Conservation (phyloP, 2,888 invertebrate species). For the Scaptomyza reducta region DNA sequence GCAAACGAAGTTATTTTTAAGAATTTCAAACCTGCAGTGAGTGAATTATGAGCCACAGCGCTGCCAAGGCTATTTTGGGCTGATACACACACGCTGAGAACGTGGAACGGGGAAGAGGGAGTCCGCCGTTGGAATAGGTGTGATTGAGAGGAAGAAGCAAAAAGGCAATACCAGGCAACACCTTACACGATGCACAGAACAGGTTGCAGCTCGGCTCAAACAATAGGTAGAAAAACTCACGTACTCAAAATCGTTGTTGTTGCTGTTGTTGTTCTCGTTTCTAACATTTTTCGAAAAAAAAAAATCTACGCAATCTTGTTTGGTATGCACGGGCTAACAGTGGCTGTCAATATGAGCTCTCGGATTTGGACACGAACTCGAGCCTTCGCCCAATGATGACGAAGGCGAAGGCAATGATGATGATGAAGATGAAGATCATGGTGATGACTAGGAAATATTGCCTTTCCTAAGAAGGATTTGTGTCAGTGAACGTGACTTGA, state of each 20-base stretch:
- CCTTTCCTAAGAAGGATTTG: constrained; percentile 79
- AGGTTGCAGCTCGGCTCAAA: constrained; percentile 62
- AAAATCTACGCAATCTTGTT: constrained; percentile 78
- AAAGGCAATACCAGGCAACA: constrained; percentile 66
- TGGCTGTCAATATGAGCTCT: constrained; percentile 43
- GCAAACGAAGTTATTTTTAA: constrained; percentile 79
- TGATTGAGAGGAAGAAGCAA: constrained; percentile 62
- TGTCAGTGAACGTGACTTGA: constrained; percentile 79
- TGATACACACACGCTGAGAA: constrained; percentile 69
- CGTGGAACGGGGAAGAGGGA: constrained; percentile 37
- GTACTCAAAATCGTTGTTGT: constrained; percentile 60
- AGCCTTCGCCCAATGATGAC: constrained; percentile 24
- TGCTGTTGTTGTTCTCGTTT: constrained; percentile 46
- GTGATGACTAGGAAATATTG: constrained; percentile 76
- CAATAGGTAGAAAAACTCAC: constrained; percentile 76
- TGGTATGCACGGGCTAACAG: constrained; percentile 66
- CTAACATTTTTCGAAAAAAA: constrained; percentile 56
- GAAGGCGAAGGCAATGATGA: constrained; percentile 26
- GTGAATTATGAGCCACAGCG: constrained; percentile 73
- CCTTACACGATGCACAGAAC: constrained; percentile 72
- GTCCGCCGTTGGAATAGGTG: constrained; percentile 56
- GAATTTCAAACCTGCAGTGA: constrained; percentile 78
- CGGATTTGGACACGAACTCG: constrained; percentile 5
- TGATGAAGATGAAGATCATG: constrained; percentile 63
- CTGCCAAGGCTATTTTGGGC: constrained; percentile 66